Conservation (phyloP, 2,888 invertebrate genomes). For the Euzophera pinguis region DNA sequence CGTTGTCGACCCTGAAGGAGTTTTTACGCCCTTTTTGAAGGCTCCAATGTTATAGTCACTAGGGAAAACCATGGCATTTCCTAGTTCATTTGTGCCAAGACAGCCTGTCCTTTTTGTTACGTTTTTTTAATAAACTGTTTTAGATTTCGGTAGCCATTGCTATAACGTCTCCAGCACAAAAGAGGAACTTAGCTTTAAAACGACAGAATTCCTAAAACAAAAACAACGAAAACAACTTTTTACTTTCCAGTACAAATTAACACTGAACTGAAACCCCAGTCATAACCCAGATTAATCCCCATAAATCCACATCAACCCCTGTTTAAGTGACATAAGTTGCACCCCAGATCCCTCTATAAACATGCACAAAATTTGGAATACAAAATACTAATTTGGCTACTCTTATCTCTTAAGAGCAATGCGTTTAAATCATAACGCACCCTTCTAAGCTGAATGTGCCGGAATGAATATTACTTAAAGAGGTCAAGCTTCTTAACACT, state of each 20-base stretch:
- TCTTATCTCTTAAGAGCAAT: conserved; percentile 19
- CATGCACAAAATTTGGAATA: conserved; percentile 14
- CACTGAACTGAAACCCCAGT: neutral
- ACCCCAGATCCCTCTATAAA: conserved; percentile 9
- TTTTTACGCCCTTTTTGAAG: too few species aligned
- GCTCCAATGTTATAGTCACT: too few species aligned
- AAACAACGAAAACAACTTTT: too few species aligned
- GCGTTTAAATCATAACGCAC: conserved; percentile 21
- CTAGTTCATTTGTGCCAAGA: too few species aligned
- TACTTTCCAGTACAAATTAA: neutral
- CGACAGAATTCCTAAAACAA: too few species aligned
- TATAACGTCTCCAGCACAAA: too few species aligned
- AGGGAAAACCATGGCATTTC: too few species aligned
- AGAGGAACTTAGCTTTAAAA: too few species aligned
- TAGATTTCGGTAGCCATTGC: too few species aligned
- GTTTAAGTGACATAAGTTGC: conserved; percentile 6
- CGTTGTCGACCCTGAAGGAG: too few species aligned
- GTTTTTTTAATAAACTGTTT: too few species aligned
- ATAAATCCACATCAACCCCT: conserved; percentile 11
- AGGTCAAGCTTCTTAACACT: neutral
- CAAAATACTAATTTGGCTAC: conserved; percentile 18
- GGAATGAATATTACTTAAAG: neutral
- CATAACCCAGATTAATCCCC: neutral
- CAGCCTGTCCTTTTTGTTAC: too few species aligned
- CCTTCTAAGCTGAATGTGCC: conserved; percentile 6